These are phyloP conservation scores for Heliconius congener DNA, from an alignment of 1,140 invertebrate genomes.

Conservation along the genomic window DNA sequence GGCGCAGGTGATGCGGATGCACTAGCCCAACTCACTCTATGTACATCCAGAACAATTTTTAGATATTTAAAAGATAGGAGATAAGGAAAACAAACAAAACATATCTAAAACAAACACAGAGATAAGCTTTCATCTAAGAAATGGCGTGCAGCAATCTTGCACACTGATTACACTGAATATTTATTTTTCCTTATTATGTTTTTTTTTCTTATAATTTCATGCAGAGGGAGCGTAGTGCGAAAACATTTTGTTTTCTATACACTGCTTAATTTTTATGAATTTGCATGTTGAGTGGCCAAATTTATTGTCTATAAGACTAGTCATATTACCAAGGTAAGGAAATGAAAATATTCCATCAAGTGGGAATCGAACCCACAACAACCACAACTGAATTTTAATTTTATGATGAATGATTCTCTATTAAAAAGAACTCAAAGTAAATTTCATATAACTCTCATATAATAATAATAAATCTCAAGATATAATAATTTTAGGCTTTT, in stretches of 20 bases:
- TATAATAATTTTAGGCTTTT: background rate
- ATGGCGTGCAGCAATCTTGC: slow-evolving; percentile 19
- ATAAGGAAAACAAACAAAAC: slow-evolving; percentile 25
- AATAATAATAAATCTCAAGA: background rate
- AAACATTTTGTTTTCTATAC: too few relatives aligned
- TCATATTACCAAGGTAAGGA: too few relatives aligned
- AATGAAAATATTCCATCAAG: too few relatives aligned
- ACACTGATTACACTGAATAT: slow-evolving; percentile 21
- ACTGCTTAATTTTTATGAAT: too few relatives aligned
- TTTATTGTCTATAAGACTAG: too few relatives aligned
- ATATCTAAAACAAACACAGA: slow-evolving; percentile 23
- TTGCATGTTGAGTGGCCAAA: too few relatives aligned
- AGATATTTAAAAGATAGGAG: slow-evolving; percentile 37
- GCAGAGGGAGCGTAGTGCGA: too few relatives aligned
- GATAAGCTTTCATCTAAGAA: slow-evolving; percentile 30
- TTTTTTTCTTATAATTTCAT: too few relatives aligned
- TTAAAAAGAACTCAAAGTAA: slow-evolving; percentile 4
- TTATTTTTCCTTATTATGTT: background rate
- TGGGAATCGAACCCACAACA: background rate
- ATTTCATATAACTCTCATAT: background rate
- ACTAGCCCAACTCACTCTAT: slow-evolving; percentile 62
- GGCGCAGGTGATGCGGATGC: slow-evolving; percentile 66
- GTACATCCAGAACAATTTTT: slow-evolving; percentile 75
- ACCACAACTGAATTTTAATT: too few relatives aligned
- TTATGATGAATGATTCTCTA: too few relatives aligned